Conservation (phyloP, 2,797 vertebrate genomes). For the Lacerta agilis region DNA sequence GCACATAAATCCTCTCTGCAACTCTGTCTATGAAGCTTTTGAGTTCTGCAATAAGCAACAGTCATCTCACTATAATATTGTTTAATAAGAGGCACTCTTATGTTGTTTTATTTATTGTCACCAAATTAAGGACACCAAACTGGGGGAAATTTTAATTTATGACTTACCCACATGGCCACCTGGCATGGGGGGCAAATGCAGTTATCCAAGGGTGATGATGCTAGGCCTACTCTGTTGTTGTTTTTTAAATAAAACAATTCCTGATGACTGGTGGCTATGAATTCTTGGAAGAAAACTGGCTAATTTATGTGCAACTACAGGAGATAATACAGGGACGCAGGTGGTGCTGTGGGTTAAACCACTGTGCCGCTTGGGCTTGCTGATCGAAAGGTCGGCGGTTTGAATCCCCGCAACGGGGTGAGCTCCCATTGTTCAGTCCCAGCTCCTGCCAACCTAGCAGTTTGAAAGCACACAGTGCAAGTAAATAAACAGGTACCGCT, state of each 20-base stretch:
- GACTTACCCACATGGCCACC: not conserved
- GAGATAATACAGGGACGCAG: not conserved
- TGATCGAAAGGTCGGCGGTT: too few species aligned
- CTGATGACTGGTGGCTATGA: slow-evolving; percentile 36
- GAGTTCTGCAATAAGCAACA: not conserved
- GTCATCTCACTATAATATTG: not conserved
- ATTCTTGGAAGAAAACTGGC: not conserved
- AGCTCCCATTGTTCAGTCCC: too few species aligned
- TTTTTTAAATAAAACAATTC: slow-evolving; percentile 19
- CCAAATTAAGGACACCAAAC: not conserved
- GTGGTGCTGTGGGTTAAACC: too few species aligned
- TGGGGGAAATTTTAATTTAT: not conserved
- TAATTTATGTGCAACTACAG: not conserved
- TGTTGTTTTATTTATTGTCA: not conserved
- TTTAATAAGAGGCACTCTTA: not conserved
- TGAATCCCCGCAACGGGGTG: too few species aligned
- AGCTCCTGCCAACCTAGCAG: too few species aligned
- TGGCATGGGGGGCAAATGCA: not conserved
- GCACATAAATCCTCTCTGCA: not conserved
- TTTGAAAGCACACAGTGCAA: too few species aligned
- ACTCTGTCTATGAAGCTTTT: not conserved
- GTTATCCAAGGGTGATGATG: not conserved
- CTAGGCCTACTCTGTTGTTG: not conserved
- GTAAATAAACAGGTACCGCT: too few species aligned
- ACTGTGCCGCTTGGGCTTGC: too few species aligned